A percentile compares a stretch with the other conserved stretches of the same genome.
These are phyloP conservation scores for Thymallus thymallus DNA, from an alignment of 2,113 vertebrate genomes.

Conservation along the genomic window DNA sequence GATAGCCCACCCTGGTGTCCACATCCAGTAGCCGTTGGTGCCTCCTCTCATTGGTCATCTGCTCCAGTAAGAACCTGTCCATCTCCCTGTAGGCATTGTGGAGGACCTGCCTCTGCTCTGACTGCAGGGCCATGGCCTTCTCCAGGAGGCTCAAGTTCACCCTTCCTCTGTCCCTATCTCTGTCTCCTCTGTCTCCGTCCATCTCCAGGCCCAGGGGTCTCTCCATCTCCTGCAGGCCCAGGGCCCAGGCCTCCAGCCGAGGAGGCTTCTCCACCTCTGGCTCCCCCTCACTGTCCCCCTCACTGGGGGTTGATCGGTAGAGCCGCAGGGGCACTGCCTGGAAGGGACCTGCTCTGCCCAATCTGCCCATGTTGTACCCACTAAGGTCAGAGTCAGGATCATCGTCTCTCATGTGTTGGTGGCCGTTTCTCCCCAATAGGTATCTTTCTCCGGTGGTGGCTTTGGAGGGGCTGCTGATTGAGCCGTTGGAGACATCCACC, in stretches of 20 bases:
- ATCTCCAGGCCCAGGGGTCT: constrained; percentile 65
- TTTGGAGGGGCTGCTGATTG: constrained; percentile 57
- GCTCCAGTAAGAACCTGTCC: constrained; percentile 92
- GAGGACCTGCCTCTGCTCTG: constrained; percentile 86
- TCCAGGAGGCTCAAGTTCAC: constrained; percentile 90
- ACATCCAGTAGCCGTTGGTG: constrained; percentile 87
- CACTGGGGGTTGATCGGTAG: constrained; percentile 68
- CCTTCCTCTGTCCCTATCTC: constrained; percentile 81
- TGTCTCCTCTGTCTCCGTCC: constrained; percentile 62
- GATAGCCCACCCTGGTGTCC: constrained; percentile 81
- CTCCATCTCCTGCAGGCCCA: constrained; percentile 59
- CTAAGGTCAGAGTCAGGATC: constrained; percentile 39
- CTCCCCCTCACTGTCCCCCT: constrained; percentile 79
- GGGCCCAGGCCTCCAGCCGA: constrained; percentile 61
- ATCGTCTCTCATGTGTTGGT: constrained; percentile 50
- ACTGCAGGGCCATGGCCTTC: constrained; percentile 91
- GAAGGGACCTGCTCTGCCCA: constrained; percentile 47
- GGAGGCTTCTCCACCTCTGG: constrained; percentile 23
- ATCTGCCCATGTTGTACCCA: constrained; percentile 31
- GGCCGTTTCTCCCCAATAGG: constrained; percentile 69
- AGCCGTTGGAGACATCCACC: constrained; percentile 49
- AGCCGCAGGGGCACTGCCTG: constrained; percentile 57
- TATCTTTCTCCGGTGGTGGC: constrained; percentile 59
- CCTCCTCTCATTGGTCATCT: constrained; percentile 86
- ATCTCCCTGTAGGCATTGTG: constrained; percentile 92